Base-by-base conservation (phyloP, 2,797 vertebrate genomes). In the Acanthurus tractus region DNA sequence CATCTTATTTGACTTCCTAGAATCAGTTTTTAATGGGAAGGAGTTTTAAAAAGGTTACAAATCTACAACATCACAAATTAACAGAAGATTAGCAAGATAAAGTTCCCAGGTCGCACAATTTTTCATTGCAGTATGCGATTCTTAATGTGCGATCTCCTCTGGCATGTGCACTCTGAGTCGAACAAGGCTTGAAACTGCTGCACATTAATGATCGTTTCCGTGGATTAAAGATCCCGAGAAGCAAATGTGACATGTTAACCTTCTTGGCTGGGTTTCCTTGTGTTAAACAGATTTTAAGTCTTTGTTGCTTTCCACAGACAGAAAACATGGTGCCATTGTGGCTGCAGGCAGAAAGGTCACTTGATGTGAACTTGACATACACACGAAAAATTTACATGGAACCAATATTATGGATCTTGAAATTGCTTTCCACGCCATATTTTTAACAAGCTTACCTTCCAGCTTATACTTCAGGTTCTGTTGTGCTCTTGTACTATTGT, bases 231-330 rank as follows among this genome's bases (percentile, higher is more conserved):
- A 59, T 29, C 42, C 29, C 7, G 29, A 34, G 29, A 34, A 5
- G 3, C 29, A 34, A 34, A 6, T 34, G 29, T 34, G 29, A 70
- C 72, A 56, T 29, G 48, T 76, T 80, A 61, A 67, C 38, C 71
- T 83, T 84, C 42, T 38, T 36, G 4, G 17, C 20, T 44, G 11
- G 3, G 5, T 52, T 34, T 44, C 11, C 13, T 57, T 57, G 40
- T 64, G 45, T 44, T 14, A 17, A 29, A 52, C 3, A 20, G 6
- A 62, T 5, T 1, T 1, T n/a, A 12, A 66, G 36, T 42, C 44
- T 81, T 57, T 67, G 48, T 69, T 46, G 13, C 15, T 53, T 52
- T 72, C 38, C 20, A 44, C 22, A 66, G 17, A 54, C 46, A 68
- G 58, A 46, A 46, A 34, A 34, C 29, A 34, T 34, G 29, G 29